Evolutionary conservation across 35 echinoderm and acorn worm species (phyloP).

Genomic region (Lytechinus variegatus): DNA sequence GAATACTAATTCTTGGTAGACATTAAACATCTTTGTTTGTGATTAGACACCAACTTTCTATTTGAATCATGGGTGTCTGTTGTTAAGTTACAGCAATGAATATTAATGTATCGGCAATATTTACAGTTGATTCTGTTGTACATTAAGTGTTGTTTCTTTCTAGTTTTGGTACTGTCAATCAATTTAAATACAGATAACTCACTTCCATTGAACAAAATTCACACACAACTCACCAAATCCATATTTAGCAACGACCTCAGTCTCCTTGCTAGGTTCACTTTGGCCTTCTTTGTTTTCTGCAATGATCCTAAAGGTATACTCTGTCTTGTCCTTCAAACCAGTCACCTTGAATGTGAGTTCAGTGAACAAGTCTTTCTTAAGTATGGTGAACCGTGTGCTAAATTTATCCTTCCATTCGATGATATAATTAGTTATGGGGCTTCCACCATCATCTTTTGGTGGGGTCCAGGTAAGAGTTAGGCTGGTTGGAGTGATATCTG

Average conservation of each 20-base stretch:
- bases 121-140: neutral
- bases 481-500: slow-evolving; percentile 59
- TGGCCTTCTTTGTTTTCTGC: slow-evolving; percentile 80
- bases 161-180: neutral
- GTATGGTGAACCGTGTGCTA: slow-evolving; percentile 62
- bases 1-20: neutral
- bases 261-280: slow-evolving; percentile 65
- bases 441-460: slow-evolving; percentile 70
- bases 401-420: slow-evolving; percentile 70
- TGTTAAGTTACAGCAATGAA: neutral
- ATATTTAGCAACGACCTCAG: slow-evolving; percentile 67
- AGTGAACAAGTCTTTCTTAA: slow-evolving; percentile 55
- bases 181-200: neutral
- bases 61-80: no score
- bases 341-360: slow-evolving; percentile 67
- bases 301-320: slow-evolving; percentile 80
- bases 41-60: no score
- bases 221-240: slow-evolving; percentile 65
- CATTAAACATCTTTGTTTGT: no score
- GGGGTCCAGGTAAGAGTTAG: slow-evolving; percentile 77
- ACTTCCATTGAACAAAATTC: neutral
- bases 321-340: slow-evolving; percentile 64
- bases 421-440: slow-evolving; percentile 72
- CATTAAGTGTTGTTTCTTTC: neutral
- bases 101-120: neutral